Base-by-base conservation (phyloP, 1,140 invertebrate genomes). In the Meloidogyne chitwoodi region DNA sequence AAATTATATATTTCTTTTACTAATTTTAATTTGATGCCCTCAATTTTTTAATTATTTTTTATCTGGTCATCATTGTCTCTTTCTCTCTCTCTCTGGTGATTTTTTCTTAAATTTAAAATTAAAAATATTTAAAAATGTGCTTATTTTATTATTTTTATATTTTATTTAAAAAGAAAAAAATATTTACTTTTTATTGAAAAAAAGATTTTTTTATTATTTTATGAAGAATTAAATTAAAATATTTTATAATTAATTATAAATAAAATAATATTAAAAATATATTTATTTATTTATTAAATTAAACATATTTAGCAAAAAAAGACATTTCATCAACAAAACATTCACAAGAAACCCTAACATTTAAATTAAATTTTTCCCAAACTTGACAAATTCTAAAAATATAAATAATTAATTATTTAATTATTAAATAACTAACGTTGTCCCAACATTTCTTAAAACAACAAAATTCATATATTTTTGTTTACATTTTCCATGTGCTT, bases 381-480 rank as follows among this genome's bases (percentile, higher is more conserved):
- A 86, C 74, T 79, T 86, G 86, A 67, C 85, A 86, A 63, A 26
- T 0, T 27, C 70, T 73, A n/a, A 61, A 72, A 61, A 26, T 4
- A 56, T 12, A 19, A 48, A 63, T 29, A 26, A 19, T 48, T 31
- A 14, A 6, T 29, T 38, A 38, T 4, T 19, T 14, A 29, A 29
- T 27, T 12, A 44, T 22, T 34, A 48, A 16, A 29, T 29, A 19
- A 29, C 22, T 63, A 85, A 71, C 27, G 68, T 29, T 5, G 86
- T 87, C 14, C 85, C 85, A n/a, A 86, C 75, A 81, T 86, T 86
- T 41, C 81, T 68, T 12, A 86, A 74, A 64, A 86, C 85, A 27
- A 86, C 85, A 75, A 86, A 86, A 72, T 86, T 86, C 86, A 86
- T 87, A 75, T 86, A 82, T 64, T 86, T 86, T 74, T 86, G 85